phyloP scores from a whole-genome alignment of 2,113 vertebrate genomes.

The Vimba vimba region DNA sequence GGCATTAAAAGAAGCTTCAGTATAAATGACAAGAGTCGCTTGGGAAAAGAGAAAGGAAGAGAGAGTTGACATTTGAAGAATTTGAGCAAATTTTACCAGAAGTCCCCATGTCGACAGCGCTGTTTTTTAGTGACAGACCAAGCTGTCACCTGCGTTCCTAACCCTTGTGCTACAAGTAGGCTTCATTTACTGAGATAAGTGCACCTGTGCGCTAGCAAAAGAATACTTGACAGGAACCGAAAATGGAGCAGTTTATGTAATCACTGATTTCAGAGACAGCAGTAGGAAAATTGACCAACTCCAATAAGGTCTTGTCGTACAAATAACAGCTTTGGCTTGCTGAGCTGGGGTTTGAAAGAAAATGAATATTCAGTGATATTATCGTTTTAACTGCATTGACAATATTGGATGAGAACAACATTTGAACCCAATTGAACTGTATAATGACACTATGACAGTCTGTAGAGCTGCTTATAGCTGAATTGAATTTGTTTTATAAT shows the following conservation, averaged over 20 bases:
- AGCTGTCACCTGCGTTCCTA: constrained; percentile 60
- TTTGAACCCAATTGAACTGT: too few species aligned
- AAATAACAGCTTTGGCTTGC: not conserved
- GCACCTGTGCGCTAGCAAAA: constrained; percentile 57
- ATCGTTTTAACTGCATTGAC: too few species aligned
- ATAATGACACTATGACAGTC: too few species aligned
- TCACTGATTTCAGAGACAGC: constrained; percentile 61
- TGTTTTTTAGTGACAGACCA: constrained; percentile 64
- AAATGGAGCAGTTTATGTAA: constrained; percentile 41
- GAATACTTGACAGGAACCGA: constrained; percentile 60
- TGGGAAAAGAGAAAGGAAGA: not conserved
- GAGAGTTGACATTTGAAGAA: constrained; percentile 3
- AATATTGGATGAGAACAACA: too few species aligned
- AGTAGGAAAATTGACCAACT: constrained; percentile 70
- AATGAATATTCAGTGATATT: too few species aligned
- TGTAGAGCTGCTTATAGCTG: too few species aligned
- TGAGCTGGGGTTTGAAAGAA: too few species aligned
- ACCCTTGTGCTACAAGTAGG: constrained; percentile 66
- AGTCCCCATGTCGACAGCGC: constrained; percentile 38
- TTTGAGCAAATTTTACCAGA: constrained; percentile 32
- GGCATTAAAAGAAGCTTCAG: constrained; percentile 61
- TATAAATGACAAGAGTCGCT: constrained; percentile 31
- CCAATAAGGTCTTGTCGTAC: constrained; percentile 39
- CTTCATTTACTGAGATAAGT: constrained; percentile 72
- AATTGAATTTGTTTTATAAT: too few species aligned